Evolutionary conservation across 2,797 vertebrate species (phyloP), one percentile per base, ranked within the genome.

Genomic region (Ctenochaetus hawaiiensis): DNA sequence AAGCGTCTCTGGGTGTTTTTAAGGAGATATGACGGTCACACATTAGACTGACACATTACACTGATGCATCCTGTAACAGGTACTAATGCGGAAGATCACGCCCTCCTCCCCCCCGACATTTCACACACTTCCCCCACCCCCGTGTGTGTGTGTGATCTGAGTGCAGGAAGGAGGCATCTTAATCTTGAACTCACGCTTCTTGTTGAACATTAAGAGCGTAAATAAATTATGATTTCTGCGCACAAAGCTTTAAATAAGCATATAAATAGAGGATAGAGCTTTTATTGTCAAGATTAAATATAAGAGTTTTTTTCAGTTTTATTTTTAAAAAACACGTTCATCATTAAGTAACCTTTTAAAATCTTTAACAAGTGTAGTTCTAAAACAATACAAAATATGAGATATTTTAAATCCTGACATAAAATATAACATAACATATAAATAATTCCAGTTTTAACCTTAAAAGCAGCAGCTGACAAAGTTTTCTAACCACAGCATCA

Each of bases 81-180:
- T 68, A 34, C 30, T 3, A 82, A 90, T 1, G 84, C 89, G 87
- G 89, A 90, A 91, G 89, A 81, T 85, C 75, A 87, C 86, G 81
- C 87, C 84, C 71, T 37, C 59, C 11, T 12, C 9, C 41, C 6
- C 6, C 43, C 6, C 12, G 16, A n/a, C n/a, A n/a, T 44, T 22
- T 23, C 51, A 34, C 48, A 60, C 58, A 20, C 62, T 23, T 39
- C 43, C 20, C 22, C 37, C 10, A 4, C 39, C 2, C 37, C 37
- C 37, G 37, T 39, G 26, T 26, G 37, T 18, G 22, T 8, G 57
- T 53, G 54, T 18, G 41, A 8, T 71, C 41, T n/a, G 17, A 14
- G 59, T 58, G 1, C 70, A 83, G 76, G 82, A 88, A 69, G 63
- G 45, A 71, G 45, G 30, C 14, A 17, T 30, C 26, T 30, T 30